phyloP scores from a whole-genome alignment of 1,140 invertebrate genomes.

The Pectinophora gossypiella region DNA sequence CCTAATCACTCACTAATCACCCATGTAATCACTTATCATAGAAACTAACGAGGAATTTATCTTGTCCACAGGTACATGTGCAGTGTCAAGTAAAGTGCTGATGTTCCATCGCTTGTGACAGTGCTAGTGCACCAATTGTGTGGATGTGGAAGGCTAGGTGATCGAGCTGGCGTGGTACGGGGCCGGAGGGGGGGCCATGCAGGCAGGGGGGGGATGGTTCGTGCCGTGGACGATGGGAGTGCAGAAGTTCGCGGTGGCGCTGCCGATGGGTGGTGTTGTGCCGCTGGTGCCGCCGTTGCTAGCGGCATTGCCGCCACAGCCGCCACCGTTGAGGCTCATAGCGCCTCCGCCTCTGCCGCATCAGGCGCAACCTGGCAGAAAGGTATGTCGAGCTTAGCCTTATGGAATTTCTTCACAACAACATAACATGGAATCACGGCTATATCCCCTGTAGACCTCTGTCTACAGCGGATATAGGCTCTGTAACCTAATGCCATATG shows the following conservation, averaged over 20 bases:
- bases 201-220: slow-evolving; percentile 64
- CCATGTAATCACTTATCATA: too few relatives aligned
- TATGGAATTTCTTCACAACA: too few relatives aligned
- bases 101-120: slow-evolving; percentile 8
- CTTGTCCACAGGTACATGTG: slow-evolving; percentile 54
- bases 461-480: too few relatives aligned
- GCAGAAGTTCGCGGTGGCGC: slow-evolving; percentile 63
- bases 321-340: slow-evolving; percentile 52
- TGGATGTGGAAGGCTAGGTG: slow-evolving; percentile 43
- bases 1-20: too few relatives aligned
- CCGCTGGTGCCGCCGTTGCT: slow-evolving; percentile 57
- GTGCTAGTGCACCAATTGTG: slow-evolving; percentile 32
- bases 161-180: slow-evolving; percentile 70
- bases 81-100: slow-evolving; percentile 19
- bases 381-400: too few relatives aligned
- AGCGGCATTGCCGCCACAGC: slow-evolving; percentile 51
- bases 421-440: too few relatives aligned
- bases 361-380: slow-evolving; percentile 43
- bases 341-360: slow-evolving; percentile 46
- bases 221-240: slow-evolving; percentile 56
- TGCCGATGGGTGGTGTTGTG: slow-evolving; percentile 63
- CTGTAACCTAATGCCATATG: too few relatives aligned
- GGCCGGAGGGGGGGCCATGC: slow-evolving; percentile 57
- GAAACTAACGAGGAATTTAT: slow-evolving; percentile 1
- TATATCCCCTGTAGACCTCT: too few relatives aligned